Conservation (phyloP, 2,888 invertebrate species). For the Polydrusus pterygomalis region DNA sequence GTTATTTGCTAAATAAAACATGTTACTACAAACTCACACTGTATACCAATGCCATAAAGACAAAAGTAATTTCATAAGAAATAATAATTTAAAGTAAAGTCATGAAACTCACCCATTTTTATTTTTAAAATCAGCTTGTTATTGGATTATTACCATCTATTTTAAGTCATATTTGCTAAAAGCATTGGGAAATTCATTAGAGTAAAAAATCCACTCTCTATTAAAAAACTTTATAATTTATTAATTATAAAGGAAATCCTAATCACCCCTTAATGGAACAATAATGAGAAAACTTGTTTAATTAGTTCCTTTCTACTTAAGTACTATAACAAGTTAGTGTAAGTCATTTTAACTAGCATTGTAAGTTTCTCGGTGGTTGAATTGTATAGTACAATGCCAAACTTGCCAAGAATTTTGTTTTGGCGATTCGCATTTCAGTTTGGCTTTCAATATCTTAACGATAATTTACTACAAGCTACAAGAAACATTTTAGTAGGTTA, state of each 20-base stretch:
- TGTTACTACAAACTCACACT: too few relatives aligned
- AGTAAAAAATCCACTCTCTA: too few relatives aligned
- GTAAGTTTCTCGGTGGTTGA: background rate
- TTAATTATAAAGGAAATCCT: background rate
- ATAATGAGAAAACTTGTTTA: conserved; percentile 22
- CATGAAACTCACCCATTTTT: too few relatives aligned
- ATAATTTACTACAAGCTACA: conserved; percentile 6
- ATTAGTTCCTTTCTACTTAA: conserved; percentile 6
- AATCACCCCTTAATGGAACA: background rate
- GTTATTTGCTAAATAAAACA: too few relatives aligned
- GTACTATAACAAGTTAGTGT: conserved; percentile 5
- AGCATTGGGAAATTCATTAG: too few relatives aligned
- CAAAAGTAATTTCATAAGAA: too few relatives aligned
- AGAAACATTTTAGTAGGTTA: conserved; percentile 7
- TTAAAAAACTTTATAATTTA: too few relatives aligned
- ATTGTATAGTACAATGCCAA: conserved; percentile 8
- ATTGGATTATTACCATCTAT: too few relatives aligned
- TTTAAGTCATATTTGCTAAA: too few relatives aligned
- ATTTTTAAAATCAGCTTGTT: too few relatives aligned
- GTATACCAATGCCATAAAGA: too few relatives aligned
- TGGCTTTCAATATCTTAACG: background rate
- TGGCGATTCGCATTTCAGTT: conserved; percentile 5
- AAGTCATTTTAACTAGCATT: conserved; percentile 7
- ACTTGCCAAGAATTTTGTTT: background rate
- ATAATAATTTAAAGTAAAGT: too few relatives aligned